phyloP scores from a whole-genome alignment of 37 sponge, comb jelly and placozoan species.

The Tethya wilhelma region DNA sequence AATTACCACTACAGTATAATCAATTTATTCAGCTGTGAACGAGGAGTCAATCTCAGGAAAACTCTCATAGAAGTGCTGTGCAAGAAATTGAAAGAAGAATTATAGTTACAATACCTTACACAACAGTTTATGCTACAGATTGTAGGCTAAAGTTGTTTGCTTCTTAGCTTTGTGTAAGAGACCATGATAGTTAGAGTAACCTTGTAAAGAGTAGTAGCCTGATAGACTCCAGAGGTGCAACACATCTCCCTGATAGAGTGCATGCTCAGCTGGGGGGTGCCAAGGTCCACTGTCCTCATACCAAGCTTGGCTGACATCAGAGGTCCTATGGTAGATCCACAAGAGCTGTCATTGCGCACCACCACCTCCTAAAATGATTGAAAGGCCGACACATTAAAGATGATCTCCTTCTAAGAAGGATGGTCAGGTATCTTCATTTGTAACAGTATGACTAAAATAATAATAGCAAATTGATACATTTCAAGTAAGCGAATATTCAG shows the following conservation, averaged over 20 bases:
- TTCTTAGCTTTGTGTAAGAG: no score
- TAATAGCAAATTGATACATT: neutral
- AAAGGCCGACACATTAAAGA: neutral
- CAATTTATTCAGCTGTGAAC: neutral
- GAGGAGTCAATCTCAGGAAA: conserved; percentile 33
- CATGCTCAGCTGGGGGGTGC: conserved; percentile 93
- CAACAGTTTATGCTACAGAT: neutral
- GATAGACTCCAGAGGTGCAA: conserved; percentile 81
- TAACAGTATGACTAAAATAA: no score
- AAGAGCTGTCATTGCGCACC: conserved; percentile 92
- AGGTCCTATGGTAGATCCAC: conserved; percentile 97
- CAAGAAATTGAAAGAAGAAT: neutral
- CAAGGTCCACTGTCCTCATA: conserved; percentile 90
- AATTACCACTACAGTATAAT: neutral
- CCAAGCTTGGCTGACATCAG: conserved; percentile 91
- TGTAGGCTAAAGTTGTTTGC: neutral
- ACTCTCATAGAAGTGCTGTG: conserved; percentile 40
- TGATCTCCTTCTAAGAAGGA: neutral
- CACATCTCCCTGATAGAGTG: conserved; percentile 96
- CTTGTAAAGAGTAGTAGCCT: conserved; percentile 72
- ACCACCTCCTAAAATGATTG: conserved; percentile 67
- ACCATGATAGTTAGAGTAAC: conserved; percentile 30
- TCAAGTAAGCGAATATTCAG: neutral
- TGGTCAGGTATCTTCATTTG: neutral
- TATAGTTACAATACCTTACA: neutral